These are phyloP conservation scores for Triplophysa siluroides DNA, from an alignment of 2,113 vertebrate genomes.

Conservation along the genomic window DNA sequence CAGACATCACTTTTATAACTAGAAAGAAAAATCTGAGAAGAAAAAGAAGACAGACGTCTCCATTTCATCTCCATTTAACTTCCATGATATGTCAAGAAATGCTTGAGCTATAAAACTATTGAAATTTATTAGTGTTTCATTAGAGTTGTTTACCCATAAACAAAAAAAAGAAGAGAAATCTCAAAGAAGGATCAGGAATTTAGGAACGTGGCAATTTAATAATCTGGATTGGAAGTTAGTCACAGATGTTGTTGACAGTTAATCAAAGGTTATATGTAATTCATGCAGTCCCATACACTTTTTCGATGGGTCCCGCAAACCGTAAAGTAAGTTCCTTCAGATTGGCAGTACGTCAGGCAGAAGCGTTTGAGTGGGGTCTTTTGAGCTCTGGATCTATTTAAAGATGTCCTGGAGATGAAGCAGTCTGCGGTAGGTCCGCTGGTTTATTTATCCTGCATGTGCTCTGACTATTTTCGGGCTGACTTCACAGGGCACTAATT, in stretches of 20 bases:
- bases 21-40: no score
- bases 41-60: no score
- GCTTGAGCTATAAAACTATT: not conserved
- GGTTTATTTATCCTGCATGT: conserved; percentile 77
- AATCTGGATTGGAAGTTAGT: not conserved
- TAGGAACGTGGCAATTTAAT: not conserved
- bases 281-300: not conserved
- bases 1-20: no score
- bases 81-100: not conserved
- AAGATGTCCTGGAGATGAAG: conserved; percentile 58
- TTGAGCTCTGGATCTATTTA: conserved; percentile 53
- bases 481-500: conserved; percentile 78
- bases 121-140: no score
- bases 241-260: not conserved
- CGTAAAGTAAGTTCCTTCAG: not conserved
- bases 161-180: no score
- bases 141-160: no score
- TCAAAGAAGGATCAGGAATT: no score
- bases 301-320: not conserved
- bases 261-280: not conserved
- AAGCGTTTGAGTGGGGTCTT: conserved; percentile 11
- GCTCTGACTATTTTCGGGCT: conserved; percentile 74
- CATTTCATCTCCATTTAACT: no score
- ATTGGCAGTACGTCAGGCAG: not conserved
- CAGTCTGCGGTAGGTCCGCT: conserved; percentile 70